Evolutionary conservation across 2,113 vertebrate genomes (phyloP).

Genomic region (Rhabdomys dilectus): DNA sequence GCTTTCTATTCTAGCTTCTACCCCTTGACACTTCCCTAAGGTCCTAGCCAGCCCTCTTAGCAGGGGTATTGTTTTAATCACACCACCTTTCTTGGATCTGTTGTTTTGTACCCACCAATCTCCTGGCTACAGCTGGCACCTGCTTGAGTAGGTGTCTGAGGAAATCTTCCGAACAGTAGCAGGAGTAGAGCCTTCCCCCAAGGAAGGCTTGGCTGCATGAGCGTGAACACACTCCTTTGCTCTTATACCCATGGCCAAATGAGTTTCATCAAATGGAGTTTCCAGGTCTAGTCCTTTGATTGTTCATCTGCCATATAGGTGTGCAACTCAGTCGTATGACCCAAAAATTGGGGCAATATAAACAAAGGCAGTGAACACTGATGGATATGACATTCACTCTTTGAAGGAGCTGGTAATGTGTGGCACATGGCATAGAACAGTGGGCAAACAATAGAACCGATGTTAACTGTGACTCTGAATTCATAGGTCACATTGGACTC

Average conservation of each 20-base stretch:
- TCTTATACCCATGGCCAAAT: background rate
- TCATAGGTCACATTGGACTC: background rate
- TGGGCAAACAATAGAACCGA: no score
- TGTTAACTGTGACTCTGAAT: background rate
- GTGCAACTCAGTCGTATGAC: background rate
- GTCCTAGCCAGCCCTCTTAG: background rate
- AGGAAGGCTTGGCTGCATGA: background rate
- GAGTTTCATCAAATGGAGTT: background rate
- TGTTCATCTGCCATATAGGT: background rate
- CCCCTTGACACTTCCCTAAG: background rate
- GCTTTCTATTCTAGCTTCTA: background rate
- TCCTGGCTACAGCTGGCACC: background rate
- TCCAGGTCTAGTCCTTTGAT: background rate
- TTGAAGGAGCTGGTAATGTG: background rate
- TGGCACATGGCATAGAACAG: background rate
- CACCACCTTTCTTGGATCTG: background rate
- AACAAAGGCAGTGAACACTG: background rate
- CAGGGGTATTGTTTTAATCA: background rate
- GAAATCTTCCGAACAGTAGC: background rate
- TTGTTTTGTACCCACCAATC: background rate
- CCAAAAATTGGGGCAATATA: background rate
- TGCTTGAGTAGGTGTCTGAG: background rate
- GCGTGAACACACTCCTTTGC: background rate
- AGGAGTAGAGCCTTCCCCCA: background rate
- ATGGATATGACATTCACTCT: background rate